These are phyloP conservation scores for Macrostomum lignano DNA, from an alignment of 1,140 invertebrate genomes.

Conservation along the genomic window DNA sequence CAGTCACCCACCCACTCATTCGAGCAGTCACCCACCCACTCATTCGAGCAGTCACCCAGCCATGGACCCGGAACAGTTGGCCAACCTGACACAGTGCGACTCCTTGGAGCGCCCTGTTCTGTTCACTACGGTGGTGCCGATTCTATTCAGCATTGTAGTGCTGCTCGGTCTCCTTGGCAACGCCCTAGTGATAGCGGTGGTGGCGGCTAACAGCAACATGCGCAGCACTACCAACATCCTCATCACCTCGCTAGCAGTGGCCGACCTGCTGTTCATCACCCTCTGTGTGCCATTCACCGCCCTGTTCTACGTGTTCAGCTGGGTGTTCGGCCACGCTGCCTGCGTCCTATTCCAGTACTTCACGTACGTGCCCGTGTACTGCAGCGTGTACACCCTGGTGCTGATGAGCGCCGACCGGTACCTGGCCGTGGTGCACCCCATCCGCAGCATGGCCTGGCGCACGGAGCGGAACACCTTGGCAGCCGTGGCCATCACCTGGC, in stretches of 20 bases:
- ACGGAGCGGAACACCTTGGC: slow-evolving; percentile 52
- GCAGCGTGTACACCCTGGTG: slow-evolving; percentile 68
- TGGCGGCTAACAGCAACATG: slow-evolving; percentile 62
- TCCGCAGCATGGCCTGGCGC: slow-evolving; percentile 52
- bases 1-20: too few relatives aligned
- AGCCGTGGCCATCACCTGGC: slow-evolving; percentile 42
- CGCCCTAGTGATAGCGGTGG: slow-evolving; percentile 45
- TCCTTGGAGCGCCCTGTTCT: too few relatives aligned
- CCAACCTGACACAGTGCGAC: too few relatives aligned
- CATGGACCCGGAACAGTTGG: too few relatives aligned
- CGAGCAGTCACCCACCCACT: too few relatives aligned
- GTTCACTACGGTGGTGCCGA: too few relatives aligned
- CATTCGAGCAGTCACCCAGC: too few relatives aligned
- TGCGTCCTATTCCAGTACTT: slow-evolving; percentile 54
- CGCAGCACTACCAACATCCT: slow-evolving; percentile 65
- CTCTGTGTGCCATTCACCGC: slow-evolving; percentile 38
- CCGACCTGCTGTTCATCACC: slow-evolving; percentile 67
- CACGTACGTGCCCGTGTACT: slow-evolving; percentile 49
- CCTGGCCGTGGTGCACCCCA: slow-evolving; percentile 70
- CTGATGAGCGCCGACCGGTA: slow-evolving; percentile 78
- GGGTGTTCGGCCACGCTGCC: slow-evolving; percentile 66
- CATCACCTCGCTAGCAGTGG: slow-evolving; percentile 33
- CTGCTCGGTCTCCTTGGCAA: slow-evolving; percentile 61
- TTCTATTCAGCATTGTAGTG: slow-evolving; percentile 59
- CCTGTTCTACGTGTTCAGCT: slow-evolving; percentile 31